Evolutionary conservation across 1,140 invertebrate species (phyloP).

Genomic region (Yoshiicerus persimilis): DNA sequence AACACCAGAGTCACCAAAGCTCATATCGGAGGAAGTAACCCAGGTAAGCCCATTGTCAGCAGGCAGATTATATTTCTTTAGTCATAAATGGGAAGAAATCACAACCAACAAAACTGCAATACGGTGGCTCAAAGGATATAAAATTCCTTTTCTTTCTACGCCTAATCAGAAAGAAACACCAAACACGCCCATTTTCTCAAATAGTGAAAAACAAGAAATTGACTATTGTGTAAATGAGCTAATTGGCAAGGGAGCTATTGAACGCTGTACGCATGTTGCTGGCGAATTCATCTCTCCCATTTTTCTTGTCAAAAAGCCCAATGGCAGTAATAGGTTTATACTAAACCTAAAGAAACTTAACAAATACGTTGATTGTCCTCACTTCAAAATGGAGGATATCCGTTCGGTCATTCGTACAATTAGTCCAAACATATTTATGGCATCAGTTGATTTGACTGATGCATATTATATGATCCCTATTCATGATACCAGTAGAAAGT

Average conservation of each 20-base stretch:
- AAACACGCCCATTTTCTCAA: background rate
- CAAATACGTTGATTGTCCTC: background rate
- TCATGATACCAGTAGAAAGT: no score
- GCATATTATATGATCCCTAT: background rate
- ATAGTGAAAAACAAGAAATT: background rate
- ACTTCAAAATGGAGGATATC: background rate
- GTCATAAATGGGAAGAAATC: background rate
- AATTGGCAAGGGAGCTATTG: background rate
- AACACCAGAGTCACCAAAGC: background rate
- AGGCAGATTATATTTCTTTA: background rate
- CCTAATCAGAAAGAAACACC: background rate
- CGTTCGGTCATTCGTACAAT: background rate
- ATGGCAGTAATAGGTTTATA: background rate
- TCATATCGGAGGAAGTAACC: background rate
- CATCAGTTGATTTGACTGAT: background rate
- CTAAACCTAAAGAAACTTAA: background rate
- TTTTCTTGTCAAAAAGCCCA: background rate
- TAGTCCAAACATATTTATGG: background rate
- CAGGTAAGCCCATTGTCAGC: background rate
- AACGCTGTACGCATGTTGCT: background rate
- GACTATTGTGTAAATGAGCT: background rate
- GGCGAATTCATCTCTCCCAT: background rate
- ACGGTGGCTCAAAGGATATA: background rate
- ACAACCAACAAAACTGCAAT: background rate
- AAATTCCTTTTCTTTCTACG: background rate